phyloP scores from a whole-genome alignment of 2,113 vertebrate genomes.

The Mionectes macconnelli region DNA sequence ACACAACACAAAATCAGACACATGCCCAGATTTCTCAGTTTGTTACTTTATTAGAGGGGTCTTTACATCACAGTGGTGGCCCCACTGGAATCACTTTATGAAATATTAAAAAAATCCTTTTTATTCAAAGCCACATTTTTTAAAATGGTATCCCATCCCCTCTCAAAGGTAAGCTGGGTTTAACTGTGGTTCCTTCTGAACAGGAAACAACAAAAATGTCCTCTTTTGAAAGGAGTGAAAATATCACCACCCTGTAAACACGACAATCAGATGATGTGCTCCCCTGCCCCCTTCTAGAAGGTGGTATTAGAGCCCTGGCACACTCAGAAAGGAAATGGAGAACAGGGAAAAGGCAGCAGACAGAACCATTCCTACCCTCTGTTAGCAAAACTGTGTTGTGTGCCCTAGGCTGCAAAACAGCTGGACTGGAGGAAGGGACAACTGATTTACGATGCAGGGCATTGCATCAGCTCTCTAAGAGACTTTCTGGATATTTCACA shows the following conservation, averaged over 20 bases:
- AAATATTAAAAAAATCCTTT: neutral
- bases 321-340: neutral
- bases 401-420: neutral
- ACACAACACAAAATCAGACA: neutral
- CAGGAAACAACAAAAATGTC: neutral
- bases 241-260: neutral
- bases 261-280: neutral
- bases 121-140: neutral
- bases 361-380: neutral
- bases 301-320: neutral
- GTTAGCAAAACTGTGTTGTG: neutral
- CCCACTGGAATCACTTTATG: constrained; percentile 35
- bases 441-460: neutral
- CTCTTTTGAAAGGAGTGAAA: neutral
- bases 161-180: constrained; percentile 29
- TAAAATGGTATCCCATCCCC: constrained; percentile 27
- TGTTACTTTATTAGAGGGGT: constrained; percentile 77
- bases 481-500: too few species aligned
- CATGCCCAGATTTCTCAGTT: neutral
- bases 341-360: neutral
- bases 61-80: constrained; percentile 52
- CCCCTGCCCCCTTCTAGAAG: neutral
- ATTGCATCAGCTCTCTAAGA: neutral
- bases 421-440: neutral
- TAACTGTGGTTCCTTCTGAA: neutral